Conservation (phyloP, 2,797 vertebrate species). For the Sebastes goodei region DNA sequence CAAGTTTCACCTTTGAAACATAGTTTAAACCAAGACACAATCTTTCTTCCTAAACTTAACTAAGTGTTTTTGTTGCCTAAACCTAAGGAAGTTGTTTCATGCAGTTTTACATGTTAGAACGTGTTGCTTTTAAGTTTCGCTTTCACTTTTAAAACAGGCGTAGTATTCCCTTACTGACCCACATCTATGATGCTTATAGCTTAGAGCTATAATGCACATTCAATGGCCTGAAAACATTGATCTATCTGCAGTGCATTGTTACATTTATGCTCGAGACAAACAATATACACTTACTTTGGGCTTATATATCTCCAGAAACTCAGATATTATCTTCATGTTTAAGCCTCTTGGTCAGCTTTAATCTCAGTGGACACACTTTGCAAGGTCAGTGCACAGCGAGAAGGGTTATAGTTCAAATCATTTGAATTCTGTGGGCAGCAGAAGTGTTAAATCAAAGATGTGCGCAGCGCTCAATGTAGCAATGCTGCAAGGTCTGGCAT, state of each 20-base stretch:
- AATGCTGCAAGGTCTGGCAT: constrained; percentile 29
- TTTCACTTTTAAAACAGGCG: neutral
- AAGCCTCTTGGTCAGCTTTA: neutral
- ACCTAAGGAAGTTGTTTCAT: neutral
- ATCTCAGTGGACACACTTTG: constrained; percentile 14
- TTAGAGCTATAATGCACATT: neutral
- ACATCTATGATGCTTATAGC: neutral
- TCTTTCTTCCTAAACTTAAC: neutral
- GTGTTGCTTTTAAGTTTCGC: neutral
- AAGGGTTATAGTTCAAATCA: constrained; percentile 7
- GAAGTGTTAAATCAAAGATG: constrained; percentile 12
- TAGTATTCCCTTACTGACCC: neutral
- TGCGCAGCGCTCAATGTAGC: constrained; percentile 14
- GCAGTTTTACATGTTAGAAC: neutral
- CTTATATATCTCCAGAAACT: neutral
- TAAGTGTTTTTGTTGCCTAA: too few relatives aligned
- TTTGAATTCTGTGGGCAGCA: constrained; percentile 15
- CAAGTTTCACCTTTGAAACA: neutral
- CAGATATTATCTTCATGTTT: neutral
- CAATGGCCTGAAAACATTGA: neutral
- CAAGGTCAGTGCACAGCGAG: constrained; percentile 20
- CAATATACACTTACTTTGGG: neutral
- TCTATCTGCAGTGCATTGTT: neutral
- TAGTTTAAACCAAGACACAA: neutral
- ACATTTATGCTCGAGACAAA: neutral